These are phyloP conservation scores for Oxygymnocypris stewartii DNA, from an alignment of 2,113 vertebrate genomes.

Conservation along the genomic window DNA sequence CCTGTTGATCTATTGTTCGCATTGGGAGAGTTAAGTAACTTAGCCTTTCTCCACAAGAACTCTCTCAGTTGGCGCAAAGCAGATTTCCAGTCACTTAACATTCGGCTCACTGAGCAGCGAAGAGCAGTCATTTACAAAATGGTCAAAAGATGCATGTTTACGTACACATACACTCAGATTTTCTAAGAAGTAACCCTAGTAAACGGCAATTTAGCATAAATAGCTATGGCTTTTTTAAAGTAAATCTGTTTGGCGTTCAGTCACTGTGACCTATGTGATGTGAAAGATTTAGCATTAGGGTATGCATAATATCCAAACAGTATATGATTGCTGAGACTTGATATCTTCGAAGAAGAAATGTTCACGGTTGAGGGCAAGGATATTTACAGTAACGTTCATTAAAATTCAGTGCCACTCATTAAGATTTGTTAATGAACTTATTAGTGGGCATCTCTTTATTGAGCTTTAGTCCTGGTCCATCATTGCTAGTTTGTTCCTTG, in stretches of 20 bases:
- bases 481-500: not conserved
- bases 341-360: not conserved
- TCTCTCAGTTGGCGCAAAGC: constrained; percentile 9
- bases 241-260: constrained; percentile 28
- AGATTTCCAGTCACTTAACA: constrained; percentile 41
- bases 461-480: not conserved
- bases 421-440: not conserved
- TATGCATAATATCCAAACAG: not conserved
- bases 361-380: not conserved
- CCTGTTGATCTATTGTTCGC: constrained; percentile 29
- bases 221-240: constrained; percentile 19
- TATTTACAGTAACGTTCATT: not conserved
- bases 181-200: constrained; percentile 30
- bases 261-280: constrained; percentile 24
- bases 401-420: not conserved
- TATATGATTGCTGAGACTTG: constrained; percentile 19
- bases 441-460: not conserved
- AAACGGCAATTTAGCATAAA: constrained; percentile 26
- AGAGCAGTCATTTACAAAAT: constrained; percentile 21
- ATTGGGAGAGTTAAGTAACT: constrained; percentile 40
- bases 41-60: constrained; percentile 31
- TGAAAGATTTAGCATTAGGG: not conserved
- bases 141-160: constrained; percentile 35
- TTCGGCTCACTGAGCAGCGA: constrained; percentile 15
- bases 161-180: not conserved